Evolutionary conservation across 2,797 vertebrate species (phyloP), one percentile per base, ranked within the genome.

Genomic region (Crocodylus rhombifer): DNA sequence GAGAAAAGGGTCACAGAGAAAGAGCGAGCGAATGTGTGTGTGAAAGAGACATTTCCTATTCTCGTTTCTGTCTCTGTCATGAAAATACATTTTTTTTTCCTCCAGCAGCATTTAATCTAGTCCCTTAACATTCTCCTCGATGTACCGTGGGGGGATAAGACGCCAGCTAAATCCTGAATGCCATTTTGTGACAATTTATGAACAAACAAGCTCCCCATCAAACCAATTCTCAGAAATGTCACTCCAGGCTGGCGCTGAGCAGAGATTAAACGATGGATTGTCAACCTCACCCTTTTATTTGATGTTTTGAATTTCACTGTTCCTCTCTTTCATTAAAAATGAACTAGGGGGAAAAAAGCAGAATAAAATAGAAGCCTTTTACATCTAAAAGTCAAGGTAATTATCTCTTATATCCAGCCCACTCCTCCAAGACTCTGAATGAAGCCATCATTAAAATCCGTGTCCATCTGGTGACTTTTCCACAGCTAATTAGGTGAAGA

Each of bases 311-410:
- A 97, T 97, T 96, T 97, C 91, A 94, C 92, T 92, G 90, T 86
- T 96, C 94, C 91, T 93, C 91, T 95, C 93, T 97, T 97, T 97
- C 97, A 97, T 97, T 97, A 97, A 97, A 98, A 97, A 97, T 97
- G 95, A 97, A 98, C 95, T 90, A 97, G 80, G 93, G 30, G 42
- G 67, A 57, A n/a, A 86, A 87, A 88, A 57, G 55, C 88, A 83
- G 91, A 95, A 97, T 94, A 94, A 97, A 96, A 97, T 96, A 97
- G 95, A 97, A 96, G 88, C 88, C 85, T 96, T 97, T 97, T 97
- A 96, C 87, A 96, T 96, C 88, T 95, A 97, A 96, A 98, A 97
- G 97, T 97, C 95, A 97, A 94, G 97, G 97, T 97, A 98, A 98
- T 98, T 98, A 98, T 97, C 96, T 97, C 94, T 90, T 96, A 95